Percentiles rank a stretch among this genome's conserved stretches.
phyloP scores from a whole-genome alignment of 2,888 invertebrate genomes.

The Bellardia pandia region DNA sequence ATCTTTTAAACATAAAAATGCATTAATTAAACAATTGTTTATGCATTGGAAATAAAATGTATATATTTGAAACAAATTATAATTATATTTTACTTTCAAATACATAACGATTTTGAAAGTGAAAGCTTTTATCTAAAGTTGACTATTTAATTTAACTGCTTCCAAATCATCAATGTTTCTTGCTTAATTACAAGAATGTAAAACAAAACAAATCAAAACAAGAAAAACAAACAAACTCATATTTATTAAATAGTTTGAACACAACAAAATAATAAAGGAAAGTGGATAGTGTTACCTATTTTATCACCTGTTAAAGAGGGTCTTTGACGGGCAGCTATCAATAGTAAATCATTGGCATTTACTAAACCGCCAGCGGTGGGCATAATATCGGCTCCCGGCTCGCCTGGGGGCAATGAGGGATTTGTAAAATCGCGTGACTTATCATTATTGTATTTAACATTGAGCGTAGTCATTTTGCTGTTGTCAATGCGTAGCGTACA shows the following conservation, averaged over 20 bases:
- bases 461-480: slow-evolving; percentile 98
- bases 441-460: slow-evolving; percentile 99
- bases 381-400: slow-evolving; percentile 87
- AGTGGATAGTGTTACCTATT: slow-evolving; percentile 83
- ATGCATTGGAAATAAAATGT: too few species aligned
- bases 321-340: slow-evolving; percentile 84
- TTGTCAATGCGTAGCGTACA: slow-evolving; percentile 99
- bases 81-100: too few species aligned
- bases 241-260: slow-evolving; percentile 61
- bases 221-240: slow-evolving; percentile 21
- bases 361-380: slow-evolving; percentile 85
- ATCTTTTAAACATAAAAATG: too few species aligned
- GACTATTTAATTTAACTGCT: background rate
- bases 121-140: too few species aligned
- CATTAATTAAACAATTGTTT: too few species aligned
- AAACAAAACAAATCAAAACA: background rate
- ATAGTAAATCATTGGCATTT: slow-evolving; percentile 86
- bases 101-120: too few species aligned
- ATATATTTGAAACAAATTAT: too few species aligned
- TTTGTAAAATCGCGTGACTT: slow-evolving; percentile 99
- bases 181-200: background rate
- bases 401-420: slow-evolving; percentile 98
- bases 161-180: background rate
- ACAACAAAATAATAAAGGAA: slow-evolving; percentile 72
- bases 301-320: slow-evolving; percentile 85